Evolutionary conservation across 2,113 vertebrate species (phyloP).

Genomic region (Hymenochirus boettgeri): DNA sequence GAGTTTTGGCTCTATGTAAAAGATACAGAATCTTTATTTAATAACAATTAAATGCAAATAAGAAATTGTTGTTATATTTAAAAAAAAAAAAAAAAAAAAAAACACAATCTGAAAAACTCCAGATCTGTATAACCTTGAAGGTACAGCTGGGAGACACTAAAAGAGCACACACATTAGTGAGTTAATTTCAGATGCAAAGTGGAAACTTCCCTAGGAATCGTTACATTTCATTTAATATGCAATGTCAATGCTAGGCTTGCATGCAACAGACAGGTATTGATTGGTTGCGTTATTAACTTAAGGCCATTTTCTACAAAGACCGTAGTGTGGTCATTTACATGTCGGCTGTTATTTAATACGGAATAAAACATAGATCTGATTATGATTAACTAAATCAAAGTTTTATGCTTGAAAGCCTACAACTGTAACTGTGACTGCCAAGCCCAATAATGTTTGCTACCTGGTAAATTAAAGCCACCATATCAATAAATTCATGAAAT

Average conservation of each 20-base stretch:
- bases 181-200: conserved; percentile 32
- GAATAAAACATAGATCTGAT: conserved; percentile 20
- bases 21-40: conserved; percentile 45
- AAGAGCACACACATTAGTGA: conserved; percentile 10
- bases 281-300: conserved; percentile 19
- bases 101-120: not conserved
- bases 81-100: not conserved
- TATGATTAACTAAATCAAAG: not conserved
- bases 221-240: conserved; percentile 39
- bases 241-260: conserved; percentile 30
- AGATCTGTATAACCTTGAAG: not conserved
- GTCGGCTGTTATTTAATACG: conserved; percentile 2
- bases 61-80: not conserved
- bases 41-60: not conserved
- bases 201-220: conserved; percentile 25
- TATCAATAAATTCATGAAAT: not conserved
- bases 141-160: not conserved
- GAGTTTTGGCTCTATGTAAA: conserved; percentile 81
- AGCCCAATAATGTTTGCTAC: not conserved
- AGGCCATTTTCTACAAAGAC: not conserved
- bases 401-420: not conserved
- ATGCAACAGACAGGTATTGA: conserved; percentile 27
- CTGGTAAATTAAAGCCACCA: not conserved
- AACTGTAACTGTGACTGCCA: not conserved
- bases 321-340: not conserved